Percentiles rank a stretch among this genome's conserved stretches.
Evolutionary conservation across 2,797 vertebrate species (phyloP).

Genomic region (Poecilia gillii): DNA sequence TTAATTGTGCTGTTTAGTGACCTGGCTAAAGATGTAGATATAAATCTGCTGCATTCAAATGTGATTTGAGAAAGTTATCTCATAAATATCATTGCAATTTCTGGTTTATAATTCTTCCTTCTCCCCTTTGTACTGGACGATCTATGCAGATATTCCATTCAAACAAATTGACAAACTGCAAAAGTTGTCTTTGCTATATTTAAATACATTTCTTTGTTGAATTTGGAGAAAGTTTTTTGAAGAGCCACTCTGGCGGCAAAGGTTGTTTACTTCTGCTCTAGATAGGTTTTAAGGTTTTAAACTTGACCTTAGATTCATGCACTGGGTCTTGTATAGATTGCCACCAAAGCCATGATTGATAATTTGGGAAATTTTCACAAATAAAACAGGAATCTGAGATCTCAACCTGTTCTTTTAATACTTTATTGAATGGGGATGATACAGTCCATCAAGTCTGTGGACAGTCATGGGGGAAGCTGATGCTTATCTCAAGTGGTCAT

Average conservation of each 20-base stretch:
- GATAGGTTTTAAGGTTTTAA: neutral
- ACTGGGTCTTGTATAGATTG: neutral
- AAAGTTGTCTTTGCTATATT: neutral
- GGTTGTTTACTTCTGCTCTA: neutral
- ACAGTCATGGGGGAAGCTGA: neutral
- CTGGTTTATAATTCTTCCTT: neutral
- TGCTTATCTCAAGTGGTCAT: neutral
- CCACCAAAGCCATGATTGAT: neutral
- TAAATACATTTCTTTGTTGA: neutral
- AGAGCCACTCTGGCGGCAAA: neutral
- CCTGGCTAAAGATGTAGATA: conserved; percentile 20
- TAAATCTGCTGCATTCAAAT: conserved; percentile 14
- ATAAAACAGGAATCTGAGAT: neutral
- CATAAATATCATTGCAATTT: neutral
- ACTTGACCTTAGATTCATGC: neutral
- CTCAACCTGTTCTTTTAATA: neutral
- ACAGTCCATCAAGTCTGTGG: neutral
- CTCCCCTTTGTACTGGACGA: neutral
- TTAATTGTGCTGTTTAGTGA: conserved; percentile 46
- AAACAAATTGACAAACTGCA: neutral
- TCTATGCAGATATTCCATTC: neutral
- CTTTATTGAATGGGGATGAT: neutral
- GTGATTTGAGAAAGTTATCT: conserved; percentile 23
- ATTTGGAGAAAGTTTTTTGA: neutral
- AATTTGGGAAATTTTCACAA: neutral